A percentile compares a stretch with the other conserved stretches of the same genome.
These are phyloP conservation scores for Scomberomorus guttatus DNA, from an alignment of 2,797 vertebrate species.

Conservation along the genomic window DNA sequence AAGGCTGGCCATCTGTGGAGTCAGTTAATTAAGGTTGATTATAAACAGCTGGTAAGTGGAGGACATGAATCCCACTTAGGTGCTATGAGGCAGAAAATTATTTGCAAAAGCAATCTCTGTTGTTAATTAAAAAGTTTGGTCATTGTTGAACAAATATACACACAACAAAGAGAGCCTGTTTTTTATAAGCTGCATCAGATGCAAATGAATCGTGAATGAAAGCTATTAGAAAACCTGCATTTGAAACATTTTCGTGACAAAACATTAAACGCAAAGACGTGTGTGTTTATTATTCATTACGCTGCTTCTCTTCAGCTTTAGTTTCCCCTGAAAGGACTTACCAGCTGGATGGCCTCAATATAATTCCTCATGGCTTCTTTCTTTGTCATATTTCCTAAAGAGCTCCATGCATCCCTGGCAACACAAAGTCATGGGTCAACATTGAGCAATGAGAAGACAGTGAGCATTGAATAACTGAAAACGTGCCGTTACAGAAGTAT, in stretches of 20 bases:
- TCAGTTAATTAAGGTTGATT: constrained; percentile 24
- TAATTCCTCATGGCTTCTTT: constrained; percentile 97
- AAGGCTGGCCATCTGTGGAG: constrained; percentile 7
- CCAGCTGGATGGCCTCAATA: constrained; percentile 97
- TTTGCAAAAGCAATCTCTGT: constrained; percentile 4
- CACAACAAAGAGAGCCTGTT: not conserved
- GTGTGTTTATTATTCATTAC: constrained; percentile 25
- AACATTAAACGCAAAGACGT: not conserved
- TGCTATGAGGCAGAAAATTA: constrained; percentile 1
- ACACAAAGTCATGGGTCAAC: constrained; percentile 62
- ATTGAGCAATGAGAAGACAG: constrained; percentile 11
- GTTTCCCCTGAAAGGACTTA: constrained; percentile 72
- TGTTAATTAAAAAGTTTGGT: not conserved
- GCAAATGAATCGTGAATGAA: no score
- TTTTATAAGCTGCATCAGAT: not conserved
- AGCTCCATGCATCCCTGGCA: constrained; percentile 95
- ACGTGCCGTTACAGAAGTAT: not conserved
- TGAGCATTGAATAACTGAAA: not conserved
- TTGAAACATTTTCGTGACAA: no score
- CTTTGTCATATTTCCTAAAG: constrained; percentile 94
- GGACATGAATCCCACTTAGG: not conserved
- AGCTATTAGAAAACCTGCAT: not conserved
- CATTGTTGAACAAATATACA: not conserved
- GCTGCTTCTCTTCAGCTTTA: constrained; percentile 14
- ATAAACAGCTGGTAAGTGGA: constrained; percentile 14